A percentile compares a stretch with the other conserved stretches of the same genome.
Evolutionary conservation across 2,113 vertebrate genomes (phyloP).

Genomic region (Anoplopoma fimbria): DNA sequence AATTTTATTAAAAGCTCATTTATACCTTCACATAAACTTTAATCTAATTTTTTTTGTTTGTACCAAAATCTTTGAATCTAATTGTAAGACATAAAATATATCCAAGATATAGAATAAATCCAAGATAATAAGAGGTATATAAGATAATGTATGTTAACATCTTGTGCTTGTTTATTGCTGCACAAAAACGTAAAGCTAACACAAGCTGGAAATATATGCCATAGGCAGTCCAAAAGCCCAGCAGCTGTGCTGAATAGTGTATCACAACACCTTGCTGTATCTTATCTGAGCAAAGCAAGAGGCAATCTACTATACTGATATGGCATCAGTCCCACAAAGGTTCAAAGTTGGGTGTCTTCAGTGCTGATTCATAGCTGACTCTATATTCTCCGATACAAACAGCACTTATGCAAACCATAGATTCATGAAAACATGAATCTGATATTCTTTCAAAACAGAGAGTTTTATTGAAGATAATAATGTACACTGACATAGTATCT

Average conservation of each 20-base stretch:
- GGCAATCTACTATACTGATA: slow-evolving; percentile 55
- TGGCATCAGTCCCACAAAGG: slow-evolving; percentile 41
- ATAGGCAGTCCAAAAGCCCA: slow-evolving; percentile 1
- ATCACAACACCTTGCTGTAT: slow-evolving; percentile 46
- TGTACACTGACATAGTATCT: slow-evolving; percentile 45
- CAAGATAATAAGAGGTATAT: not conserved
- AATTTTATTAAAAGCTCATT: slow-evolving; percentile 46
- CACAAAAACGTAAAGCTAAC: slow-evolving; percentile 8
- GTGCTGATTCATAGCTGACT: slow-evolving; percentile 59
- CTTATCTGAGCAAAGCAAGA: slow-evolving; percentile 62
- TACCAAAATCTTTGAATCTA: not conserved
- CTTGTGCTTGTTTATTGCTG: not conserved
- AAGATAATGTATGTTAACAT: not conserved
- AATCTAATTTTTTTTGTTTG: not conserved
- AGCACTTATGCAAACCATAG: slow-evolving; percentile 25
- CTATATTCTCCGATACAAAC: slow-evolving; percentile 41
- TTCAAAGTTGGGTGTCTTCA: slow-evolving; percentile 36
- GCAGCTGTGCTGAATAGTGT: slow-evolving; percentile 23
- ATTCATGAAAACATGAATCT: slow-evolving; percentile 52
- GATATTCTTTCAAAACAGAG: slow-evolving; percentile 57
- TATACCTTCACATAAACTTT: not conserved
- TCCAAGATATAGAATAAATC: too few relatives aligned
- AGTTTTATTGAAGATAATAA: slow-evolving; percentile 65
- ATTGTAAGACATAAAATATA: not conserved
- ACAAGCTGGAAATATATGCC: slow-evolving; percentile 13